Base-by-base conservation (phyloP, 2,113 vertebrate genomes). In the Alethe castanea region DNA sequence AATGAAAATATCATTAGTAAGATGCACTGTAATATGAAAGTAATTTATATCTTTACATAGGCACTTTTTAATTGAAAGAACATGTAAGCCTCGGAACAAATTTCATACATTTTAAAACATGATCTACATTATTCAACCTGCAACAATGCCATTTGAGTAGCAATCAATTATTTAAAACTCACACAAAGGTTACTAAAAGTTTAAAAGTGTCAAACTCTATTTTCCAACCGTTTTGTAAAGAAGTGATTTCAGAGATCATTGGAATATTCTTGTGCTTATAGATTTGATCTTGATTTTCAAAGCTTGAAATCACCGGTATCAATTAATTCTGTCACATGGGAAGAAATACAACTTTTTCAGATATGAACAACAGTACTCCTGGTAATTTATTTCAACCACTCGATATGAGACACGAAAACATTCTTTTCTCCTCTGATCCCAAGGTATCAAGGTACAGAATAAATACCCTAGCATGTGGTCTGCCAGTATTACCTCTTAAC, bases 321-420 rank as follows among this genome's bases (percentile, higher is more conserved):
- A 88, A 76, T 56, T 40, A 83, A 65, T 48, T 8, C 9, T 57
- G 19, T 48, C 35, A 52, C 7, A 28, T 5, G 19, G 11, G 54
- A 88, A 77, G 24, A 87, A 87, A 53, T 16, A 53, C 13, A 90
- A 5, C 23, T 29, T 59, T 60, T 86, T 74, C 87, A 81, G 20
- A 26, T 7, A 28, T 3, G 45, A 5, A 12, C 2, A 1, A 8
- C 6, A 64, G 10, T 44, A 61, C 8, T 20, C 29, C 10, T 7
- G 8, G 16, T 64, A 20, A 80, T 40, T 86, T 80, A 57, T 61
- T 92, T 85, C 47, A 95, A 86, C 13, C 12, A 60, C 19, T 61
- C 45, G 31, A 60, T 33, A 23, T 1, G 11, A 79, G 29, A 72
- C 19, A 57, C 8, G 14, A 72, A 61, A 59, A 38, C 24, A 71